Evolutionary conservation across 2,113 vertebrate genomes (phyloP).

Genomic region (Oceanites oceanicus): DNA sequence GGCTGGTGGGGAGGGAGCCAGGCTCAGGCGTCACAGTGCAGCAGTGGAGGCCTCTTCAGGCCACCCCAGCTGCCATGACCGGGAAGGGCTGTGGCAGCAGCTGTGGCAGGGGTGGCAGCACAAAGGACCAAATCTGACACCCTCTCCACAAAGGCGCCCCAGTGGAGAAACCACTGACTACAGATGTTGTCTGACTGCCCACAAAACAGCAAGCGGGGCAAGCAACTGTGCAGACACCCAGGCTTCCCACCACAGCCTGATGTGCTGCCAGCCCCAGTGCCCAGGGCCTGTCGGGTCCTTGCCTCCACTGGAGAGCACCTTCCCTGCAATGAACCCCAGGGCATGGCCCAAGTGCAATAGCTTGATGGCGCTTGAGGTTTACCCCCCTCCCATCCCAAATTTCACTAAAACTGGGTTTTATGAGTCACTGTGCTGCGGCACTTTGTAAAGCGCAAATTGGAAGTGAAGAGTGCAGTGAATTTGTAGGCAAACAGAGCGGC

Average conservation of each 20-base stretch:
- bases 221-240: background rate
- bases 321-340: background rate
- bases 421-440: fast-evolving
- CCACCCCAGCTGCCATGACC: background rate
- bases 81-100: fast-evolving
- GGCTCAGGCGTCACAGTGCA: fast-evolving
- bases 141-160: background rate
- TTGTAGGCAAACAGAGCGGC: background rate
- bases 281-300: fast-evolving
- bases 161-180: background rate
- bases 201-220: background rate
- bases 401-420: background rate
- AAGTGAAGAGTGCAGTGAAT: background rate
- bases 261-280: fast-evolving
- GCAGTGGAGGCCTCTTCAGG: background rate
- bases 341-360: background rate
- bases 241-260: background rate
- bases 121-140: background rate
- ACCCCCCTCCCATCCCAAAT: background rate
- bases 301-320: background rate
- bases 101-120: no score
- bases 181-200: background rate
- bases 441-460: background rate
- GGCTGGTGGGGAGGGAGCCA: background rate
- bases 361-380: background rate